These are phyloP conservation scores for Cylloceria caligata DNA, from an alignment of 2,888 invertebrate genomes.

Conservation along the genomic window DNA sequence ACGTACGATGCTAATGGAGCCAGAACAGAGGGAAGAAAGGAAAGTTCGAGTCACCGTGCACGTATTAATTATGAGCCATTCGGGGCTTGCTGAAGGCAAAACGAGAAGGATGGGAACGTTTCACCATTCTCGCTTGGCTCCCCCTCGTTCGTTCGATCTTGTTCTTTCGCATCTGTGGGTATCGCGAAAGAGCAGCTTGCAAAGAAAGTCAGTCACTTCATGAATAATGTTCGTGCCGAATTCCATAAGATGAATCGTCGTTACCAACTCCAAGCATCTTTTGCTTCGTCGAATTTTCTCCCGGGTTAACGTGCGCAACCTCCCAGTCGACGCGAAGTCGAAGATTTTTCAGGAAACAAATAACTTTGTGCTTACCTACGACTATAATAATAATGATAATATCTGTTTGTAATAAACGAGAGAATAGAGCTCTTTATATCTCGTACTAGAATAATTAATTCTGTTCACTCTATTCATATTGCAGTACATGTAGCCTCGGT, in stretches of 20 bases:
- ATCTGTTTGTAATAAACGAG: conserved; percentile 9
- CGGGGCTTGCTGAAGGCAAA: conserved; percentile 33
- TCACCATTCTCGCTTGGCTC: conserved; percentile 50
- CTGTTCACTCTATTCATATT: conserved; percentile 11
- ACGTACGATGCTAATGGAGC: conserved; percentile 54
- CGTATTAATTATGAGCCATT: conserved; percentile 68
- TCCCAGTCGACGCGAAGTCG: not conserved
- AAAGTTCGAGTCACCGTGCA: conserved; percentile 66
- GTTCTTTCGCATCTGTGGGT: conserved; percentile 25
- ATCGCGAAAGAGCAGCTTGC: conserved; percentile 6
- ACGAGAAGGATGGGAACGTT: conserved; percentile 51
- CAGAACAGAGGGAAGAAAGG: conserved; percentile 51
- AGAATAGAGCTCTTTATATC: not conserved
- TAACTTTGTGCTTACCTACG: not conserved
- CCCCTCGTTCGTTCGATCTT: conserved; percentile 25
- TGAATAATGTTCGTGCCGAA: conserved; percentile 43
- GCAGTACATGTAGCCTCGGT: conserved; percentile 17
- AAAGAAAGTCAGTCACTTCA: conserved; percentile 51
- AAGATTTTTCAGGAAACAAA: not conserved
- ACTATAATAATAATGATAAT: conserved; percentile 8
- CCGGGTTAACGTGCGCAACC: not conserved
- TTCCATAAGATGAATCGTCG: conserved; percentile 39
- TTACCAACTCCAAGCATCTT: conserved; percentile 24
- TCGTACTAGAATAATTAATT: not conserved
- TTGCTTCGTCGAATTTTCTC: conserved; percentile 29